Base-by-base conservation (phyloP, 1,140 invertebrate species). In the Brachionus koreanus region DNA sequence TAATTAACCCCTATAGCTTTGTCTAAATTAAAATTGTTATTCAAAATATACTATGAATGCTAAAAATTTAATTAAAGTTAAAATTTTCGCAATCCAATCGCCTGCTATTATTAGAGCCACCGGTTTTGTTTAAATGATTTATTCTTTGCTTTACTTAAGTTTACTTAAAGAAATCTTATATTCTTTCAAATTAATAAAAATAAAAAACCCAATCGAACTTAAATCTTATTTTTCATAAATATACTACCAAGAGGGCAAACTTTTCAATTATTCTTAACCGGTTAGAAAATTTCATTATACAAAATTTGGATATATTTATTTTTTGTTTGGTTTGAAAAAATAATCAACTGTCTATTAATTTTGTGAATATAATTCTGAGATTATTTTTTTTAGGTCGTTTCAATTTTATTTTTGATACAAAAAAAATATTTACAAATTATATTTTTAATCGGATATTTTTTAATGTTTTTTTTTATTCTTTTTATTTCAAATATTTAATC, bases 151-250 rank as follows among this genome's bases (percentile, higher is more conserved):
- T 57, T 19, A 57, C 49, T 57, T 57, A 16, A 57, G 49, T 57
- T 57, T 57, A 57, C 16, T 57, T 19, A 19, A 57, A 57, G 49
- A 57, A 57, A 57, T 23, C 49, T 19, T 57, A 57, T 25, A 57
- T 57, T 57, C 19, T 19, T 57, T 57, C 19, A 57, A 19, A 57
- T 57, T 57, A 57, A 57, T 57, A n/a, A 57, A 57, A n/a, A n/a
- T n/a, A n/a, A 57, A 25, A 57, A 57, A 19, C 49, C 19, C 2
- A 57, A 57, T 57, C 49, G 49, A 57, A 57, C 19, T 57, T 7
- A 57, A 57, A 57, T 57, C n/a, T 57, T 57, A 57, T 57, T 57
- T 57, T 57, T 57, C 49, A 57, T 57, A 57, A 49, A 49, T 49
- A 49, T 19, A 57, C 19, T 57, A 57, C 3, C 49, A 57, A 19